Conservation (phyloP, 2,113 vertebrate genomes). For the Petaurus breviceps region DNA sequence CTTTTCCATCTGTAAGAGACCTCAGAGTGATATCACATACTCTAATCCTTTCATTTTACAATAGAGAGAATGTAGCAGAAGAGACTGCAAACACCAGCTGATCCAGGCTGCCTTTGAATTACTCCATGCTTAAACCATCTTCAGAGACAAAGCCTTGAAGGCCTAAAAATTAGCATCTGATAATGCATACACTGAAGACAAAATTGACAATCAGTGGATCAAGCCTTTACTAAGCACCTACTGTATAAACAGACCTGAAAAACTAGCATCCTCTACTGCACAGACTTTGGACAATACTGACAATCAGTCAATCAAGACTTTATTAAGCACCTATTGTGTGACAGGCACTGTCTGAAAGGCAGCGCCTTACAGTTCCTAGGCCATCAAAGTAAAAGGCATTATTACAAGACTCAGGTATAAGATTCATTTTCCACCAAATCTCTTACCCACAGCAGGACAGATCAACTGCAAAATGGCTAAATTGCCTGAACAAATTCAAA, state of each 20-base stretch:
- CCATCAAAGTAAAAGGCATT: neutral
- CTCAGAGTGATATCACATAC: neutral
- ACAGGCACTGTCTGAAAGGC: neutral
- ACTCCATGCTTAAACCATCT: neutral
- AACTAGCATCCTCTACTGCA: neutral
- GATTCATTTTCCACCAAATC: neutral
- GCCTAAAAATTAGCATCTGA: neutral
- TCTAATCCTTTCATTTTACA: neutral
- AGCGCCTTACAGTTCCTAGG: neutral
- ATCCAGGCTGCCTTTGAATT: neutral
- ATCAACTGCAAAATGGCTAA: neutral
- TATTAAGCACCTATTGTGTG: neutral
- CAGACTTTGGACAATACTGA: neutral
- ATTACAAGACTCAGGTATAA: neutral
- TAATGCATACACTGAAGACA: neutral
- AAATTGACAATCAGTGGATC: neutral
- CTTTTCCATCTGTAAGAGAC: neutral
- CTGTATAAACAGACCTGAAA: neutral
- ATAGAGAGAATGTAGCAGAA: neutral
- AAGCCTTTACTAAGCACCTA: neutral
- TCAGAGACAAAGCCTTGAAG: conserved; percentile 5
- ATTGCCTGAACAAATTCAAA: neutral
- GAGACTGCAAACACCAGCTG: neutral
- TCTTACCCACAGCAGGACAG: neutral
- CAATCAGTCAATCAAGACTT: neutral